These are phyloP conservation scores for Rallus limicola DNA, from an alignment of 2,113 vertebrate genomes.

Conservation along the genomic window DNA sequence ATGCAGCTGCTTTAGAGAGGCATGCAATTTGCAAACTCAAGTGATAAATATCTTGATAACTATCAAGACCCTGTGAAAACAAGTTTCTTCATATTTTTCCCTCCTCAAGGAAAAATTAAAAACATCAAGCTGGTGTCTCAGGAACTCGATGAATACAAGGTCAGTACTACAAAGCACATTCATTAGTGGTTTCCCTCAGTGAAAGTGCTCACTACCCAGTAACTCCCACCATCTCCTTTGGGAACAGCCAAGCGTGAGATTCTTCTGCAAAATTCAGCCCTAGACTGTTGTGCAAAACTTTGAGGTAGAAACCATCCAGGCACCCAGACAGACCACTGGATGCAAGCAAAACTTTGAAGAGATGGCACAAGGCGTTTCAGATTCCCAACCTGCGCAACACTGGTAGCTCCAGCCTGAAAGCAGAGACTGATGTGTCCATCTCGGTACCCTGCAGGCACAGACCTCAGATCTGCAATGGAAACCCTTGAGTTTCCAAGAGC, in stretches of 20 bases:
- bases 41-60: neutral
- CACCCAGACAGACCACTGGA: neutral
- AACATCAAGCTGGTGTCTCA: neutral
- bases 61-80: neutral
- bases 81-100: neutral
- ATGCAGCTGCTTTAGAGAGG: neutral
- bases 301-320: neutral
- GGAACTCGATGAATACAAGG: neutral
- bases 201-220: neutral
- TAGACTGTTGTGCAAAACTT: neutral
- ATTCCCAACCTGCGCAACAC: neutral
- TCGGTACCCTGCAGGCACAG: neutral
- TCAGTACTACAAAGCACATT: neutral
- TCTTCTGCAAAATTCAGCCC: neutral
- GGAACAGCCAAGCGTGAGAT: accelerated
- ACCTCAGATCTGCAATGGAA: neutral
- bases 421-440: neutral
- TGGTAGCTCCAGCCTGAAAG: neutral
- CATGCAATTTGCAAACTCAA: neutral
- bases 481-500: neutral
- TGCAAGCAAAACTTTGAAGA: neutral
- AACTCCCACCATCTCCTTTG: neutral
- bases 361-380: neutral
- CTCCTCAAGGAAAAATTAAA: neutral
- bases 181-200: neutral